Conservation (phyloP, 2,888 invertebrate genomes). For the Drosophila gaucha region DNA sequence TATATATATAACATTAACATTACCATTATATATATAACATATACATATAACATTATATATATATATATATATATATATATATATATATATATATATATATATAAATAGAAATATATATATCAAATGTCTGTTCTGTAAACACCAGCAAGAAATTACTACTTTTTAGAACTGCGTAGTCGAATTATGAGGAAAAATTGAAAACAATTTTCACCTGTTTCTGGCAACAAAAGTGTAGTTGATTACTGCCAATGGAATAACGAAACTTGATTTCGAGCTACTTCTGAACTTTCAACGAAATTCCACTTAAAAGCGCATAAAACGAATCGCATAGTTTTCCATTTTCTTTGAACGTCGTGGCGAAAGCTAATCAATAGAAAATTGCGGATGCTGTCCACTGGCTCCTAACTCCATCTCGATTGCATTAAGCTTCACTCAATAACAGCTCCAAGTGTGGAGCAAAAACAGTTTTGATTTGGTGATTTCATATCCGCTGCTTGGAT, state of each 20-base stretch:
- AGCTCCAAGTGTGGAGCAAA: constrained; percentile 3
- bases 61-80: not conserved
- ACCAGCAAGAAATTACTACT: not conserved
- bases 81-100: not conserved
- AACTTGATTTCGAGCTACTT: constrained; percentile 23
- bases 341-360: constrained; percentile 27
- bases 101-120: not conserved
- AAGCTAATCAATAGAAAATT: constrained; percentile 51
- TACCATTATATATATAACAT: too few relatives aligned
- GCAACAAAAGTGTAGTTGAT: too few relatives aligned
- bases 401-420: not conserved
- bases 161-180: constrained; percentile 1
- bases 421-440: not conserved
- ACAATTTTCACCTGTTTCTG: constrained; percentile 37
- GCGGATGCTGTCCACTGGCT: constrained; percentile 40
- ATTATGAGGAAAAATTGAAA: constrained; percentile 3
- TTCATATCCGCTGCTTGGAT: constrained; percentile 42
- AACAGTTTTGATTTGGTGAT: constrained; percentile 29
- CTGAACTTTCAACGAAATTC: constrained; percentile 6
- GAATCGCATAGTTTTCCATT: constrained; percentile 41
- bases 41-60: too few relatives aligned
- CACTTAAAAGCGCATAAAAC: constrained; percentile 1
- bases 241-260: constrained; percentile 19
- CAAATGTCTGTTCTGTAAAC: not conserved
- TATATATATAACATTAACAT: too few relatives aligned